Conservation (phyloP, 2,113 vertebrate genomes). For the Larimichthys crocea region DNA sequence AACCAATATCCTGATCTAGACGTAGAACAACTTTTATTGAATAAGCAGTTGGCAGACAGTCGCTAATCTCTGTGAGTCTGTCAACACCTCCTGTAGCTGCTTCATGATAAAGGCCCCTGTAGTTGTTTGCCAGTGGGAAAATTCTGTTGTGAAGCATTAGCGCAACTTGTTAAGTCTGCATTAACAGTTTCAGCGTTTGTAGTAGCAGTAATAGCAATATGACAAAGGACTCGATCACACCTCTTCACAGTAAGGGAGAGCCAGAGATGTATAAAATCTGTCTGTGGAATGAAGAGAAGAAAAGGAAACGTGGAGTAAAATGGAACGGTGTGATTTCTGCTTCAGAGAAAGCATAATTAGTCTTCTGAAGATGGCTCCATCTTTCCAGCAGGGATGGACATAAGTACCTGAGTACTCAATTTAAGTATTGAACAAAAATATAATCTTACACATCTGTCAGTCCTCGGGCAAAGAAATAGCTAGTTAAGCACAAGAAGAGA, state of each 20-base stretch:
- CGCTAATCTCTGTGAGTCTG: conserved; percentile 22
- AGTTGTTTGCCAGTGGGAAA: conserved; percentile 5
- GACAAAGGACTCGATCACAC: not conserved
- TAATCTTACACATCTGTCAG: too few species aligned
- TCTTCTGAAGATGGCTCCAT: too few species aligned
- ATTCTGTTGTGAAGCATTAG: not conserved
- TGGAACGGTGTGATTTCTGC: not conserved
- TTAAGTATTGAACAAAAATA: too few species aligned
- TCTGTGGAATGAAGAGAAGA: not conserved
- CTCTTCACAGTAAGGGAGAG: not conserved
- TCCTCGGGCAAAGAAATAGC: too few species aligned
- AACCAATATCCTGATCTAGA: not conserved
- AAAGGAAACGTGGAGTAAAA: not conserved
- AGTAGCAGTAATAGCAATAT: not conserved
- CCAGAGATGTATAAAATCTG: not conserved
- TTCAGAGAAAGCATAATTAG: not conserved
- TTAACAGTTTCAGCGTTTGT: not conserved
- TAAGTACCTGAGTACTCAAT: too few species aligned
- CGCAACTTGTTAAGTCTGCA: not conserved
- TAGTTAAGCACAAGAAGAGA: too few species aligned
- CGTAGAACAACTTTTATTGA: not conserved
- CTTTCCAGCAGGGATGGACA: too few species aligned
- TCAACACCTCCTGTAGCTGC: conserved; percentile 10
- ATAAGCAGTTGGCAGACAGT: conserved; percentile 5
- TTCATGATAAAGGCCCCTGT: not conserved